Evolutionary conservation across 1,140 invertebrate genomes (phyloP), one percentile per base, ranked within the genome.

Genomic region (Drosophila watanabei): DNA sequence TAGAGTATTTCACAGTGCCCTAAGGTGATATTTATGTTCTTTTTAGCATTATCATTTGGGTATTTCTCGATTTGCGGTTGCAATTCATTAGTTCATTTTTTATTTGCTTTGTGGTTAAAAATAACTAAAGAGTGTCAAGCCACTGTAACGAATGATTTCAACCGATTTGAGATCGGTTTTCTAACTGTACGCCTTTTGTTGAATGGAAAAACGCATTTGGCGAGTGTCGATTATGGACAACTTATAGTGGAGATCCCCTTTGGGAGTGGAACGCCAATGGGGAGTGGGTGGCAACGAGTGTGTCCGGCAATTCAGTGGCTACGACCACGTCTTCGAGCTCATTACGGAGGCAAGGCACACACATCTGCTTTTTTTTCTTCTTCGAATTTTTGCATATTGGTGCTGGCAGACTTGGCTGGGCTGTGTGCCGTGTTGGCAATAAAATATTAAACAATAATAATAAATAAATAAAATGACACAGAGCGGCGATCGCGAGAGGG

Each of bases 261-360:
- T 16, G 43, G 61, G 33, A 59, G 61, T 24, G 46, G 37, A 56
- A 48, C 30, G 35, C 11, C n/a, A 39, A 41, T 56, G 10, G 49
- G 61, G 73, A 77, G 62, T 54, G 75, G 56, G 46, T 68, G 75
- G 51, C 56, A 18, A 37, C 41, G 57, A 60, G 64, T 79, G 75
- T 78, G 75, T 79, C 75, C 75, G 75, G 75, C 75, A 79, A 79
- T 79, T 56, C 56, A 60, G 41, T 60, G 65, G 63, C 63, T 69
- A 43, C 43, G 65, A 63, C 76, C 75, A 79, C 76, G 76, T 57
- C 75, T 43, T 51, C 33, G 35, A 43, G 52, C 85, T 88, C 85
- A 88, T 88, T 88, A 89, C 63, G 49, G 51, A 88, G 75, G 70
- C 85, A 89, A 62, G 75, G 78, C 85, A 89, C 85, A 89, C 83